A percentile compares a stretch with the other conserved stretches of the same genome.
These are phyloP conservation scores for Denticeps clupeoides DNA, from an alignment of 2,797 vertebrate genomes.

Conservation along the genomic window DNA sequence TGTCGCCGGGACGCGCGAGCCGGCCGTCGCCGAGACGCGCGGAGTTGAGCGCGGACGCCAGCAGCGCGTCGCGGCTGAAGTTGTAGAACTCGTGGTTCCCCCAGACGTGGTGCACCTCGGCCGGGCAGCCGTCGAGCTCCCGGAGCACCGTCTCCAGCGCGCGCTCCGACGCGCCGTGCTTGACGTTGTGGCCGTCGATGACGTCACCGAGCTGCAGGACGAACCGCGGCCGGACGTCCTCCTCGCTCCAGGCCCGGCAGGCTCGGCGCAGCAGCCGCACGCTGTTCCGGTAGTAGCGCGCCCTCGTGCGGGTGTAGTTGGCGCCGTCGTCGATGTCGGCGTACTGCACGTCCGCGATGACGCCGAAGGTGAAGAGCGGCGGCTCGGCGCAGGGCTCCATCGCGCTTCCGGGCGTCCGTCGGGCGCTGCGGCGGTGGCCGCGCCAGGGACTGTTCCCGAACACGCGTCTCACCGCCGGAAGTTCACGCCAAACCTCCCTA, in stretches of 20 bases:
- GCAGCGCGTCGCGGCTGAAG: slow-evolving; percentile 66
- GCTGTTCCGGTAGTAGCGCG: slow-evolving; percentile 74
- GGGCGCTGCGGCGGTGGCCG: no score
- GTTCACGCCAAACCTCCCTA: no score
- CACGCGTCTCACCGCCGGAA: no score
- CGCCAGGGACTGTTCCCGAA: no score
- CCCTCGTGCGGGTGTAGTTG: slow-evolving; percentile 52
- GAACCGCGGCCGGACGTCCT: slow-evolving; percentile 47
- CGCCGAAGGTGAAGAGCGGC: slow-evolving; percentile 71
- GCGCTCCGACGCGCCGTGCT: slow-evolving; percentile 42
- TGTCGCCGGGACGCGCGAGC: slow-evolving; percentile 1
- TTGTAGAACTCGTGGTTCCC: slow-evolving; percentile 95
- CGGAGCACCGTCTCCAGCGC: slow-evolving; percentile 63
- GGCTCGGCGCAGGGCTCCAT: no score
- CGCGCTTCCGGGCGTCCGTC: no score
- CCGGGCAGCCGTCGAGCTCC: slow-evolving; percentile 45
- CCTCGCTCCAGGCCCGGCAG: slow-evolving; percentile 52
- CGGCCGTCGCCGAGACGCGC: slow-evolving; percentile 22
- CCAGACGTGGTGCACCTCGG: slow-evolving; percentile 80
- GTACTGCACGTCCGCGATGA: slow-evolving; percentile 83
- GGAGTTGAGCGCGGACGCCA: slow-evolving; percentile 62
- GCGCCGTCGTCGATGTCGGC: slow-evolving; percentile 75
- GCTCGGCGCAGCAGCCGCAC: slow-evolving; percentile 60
- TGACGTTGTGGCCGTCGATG: slow-evolving; percentile 77
- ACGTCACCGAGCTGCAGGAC: slow-evolving; percentile 85